A percentile compares a stretch with the other conserved stretches of the same genome.
Conservation (phyloP, 2,888 invertebrate genomes). For the Lycaena phlaeas region DNA sequence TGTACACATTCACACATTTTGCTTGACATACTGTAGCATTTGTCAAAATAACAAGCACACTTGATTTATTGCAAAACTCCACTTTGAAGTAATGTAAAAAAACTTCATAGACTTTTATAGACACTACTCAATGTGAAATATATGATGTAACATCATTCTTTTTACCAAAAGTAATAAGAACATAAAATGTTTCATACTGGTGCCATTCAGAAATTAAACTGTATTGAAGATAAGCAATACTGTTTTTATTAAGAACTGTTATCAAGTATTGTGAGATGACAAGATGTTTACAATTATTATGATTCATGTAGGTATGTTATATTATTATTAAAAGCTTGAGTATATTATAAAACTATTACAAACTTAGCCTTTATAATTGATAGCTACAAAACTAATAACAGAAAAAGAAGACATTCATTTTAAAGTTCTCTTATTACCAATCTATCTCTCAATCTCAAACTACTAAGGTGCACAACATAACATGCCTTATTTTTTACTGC, state of each 20-base stretch:
- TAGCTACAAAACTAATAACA: no score
- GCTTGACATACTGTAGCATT: slow-evolving; percentile 20
- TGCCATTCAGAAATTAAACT: slow-evolving; percentile 24
- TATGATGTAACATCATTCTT: no score
- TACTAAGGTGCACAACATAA: no score
- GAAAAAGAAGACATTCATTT: no score
- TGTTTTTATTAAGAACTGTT: slow-evolving; percentile 44
- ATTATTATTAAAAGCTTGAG: slow-evolving; percentile 22
- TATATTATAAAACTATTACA: slow-evolving; percentile 8
- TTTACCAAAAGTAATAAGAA: no score
- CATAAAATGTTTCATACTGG: slow-evolving; percentile 19
- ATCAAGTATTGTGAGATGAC: slow-evolving; percentile 35
- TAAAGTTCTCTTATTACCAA: no score
- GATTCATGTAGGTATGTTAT: slow-evolving; percentile 34
- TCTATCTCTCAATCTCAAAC: no score
- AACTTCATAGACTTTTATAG: no score
- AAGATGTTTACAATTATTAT: slow-evolving; percentile 37
- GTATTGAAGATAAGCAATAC: slow-evolving; percentile 28
- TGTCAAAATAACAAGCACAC: slow-evolving; percentile 29
- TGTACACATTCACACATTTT: slow-evolving; percentile 9
- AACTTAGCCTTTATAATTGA: no score
- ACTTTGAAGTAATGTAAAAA: not conserved
- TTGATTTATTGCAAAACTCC: slow-evolving; percentile 13
- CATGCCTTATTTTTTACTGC: no score
- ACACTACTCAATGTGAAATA: not conserved